Evolutionary conservation across 2,888 invertebrate genomes (phyloP), one percentile per base, ranked within the genome.

Genomic region (Xanthorhoe designata): DNA sequence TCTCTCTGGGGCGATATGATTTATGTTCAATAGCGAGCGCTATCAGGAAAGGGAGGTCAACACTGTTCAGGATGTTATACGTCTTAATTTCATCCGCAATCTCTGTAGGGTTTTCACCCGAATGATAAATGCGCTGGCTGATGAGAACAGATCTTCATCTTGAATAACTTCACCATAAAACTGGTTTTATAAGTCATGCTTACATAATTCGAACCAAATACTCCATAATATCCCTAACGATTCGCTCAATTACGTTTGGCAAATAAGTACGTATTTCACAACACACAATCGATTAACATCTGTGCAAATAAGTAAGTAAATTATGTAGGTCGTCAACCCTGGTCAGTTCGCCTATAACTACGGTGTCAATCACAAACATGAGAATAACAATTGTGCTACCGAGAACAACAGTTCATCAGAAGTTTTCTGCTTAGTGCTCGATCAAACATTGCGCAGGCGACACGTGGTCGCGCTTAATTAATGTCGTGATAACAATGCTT

Each of bases 41-140:
- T 86, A 85, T 84, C 84, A 82, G 62, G 68, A 73, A 76, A 78
- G 76, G 76, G 79, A 83, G 85, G 87, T 86, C 86, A 85, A 79
- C 78, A 77, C 73, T 80, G 78, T 78, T 84, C 85, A 89, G 85
- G 87, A 88, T 88, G 86, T 84, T 82, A 81, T 71, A 82, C 81
- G 79, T 87, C 87, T 89, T 85, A 86, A 88, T 86, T 85, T 84
- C 80, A 82, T 79, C 77, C 77, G 69, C 75, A 77, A 72, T 75
- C 75, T 71, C 71, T 61, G 59, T 66, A 71, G 75, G 76, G 74
- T 73, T 78, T 69, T 59, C 69, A 68, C 54, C 42, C 60, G 35
- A 49, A 38, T 42, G 35, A 68, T 58, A 61, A 66, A 49, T 53
- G 18, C 49, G 57, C 50, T 53, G n/a, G 38, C 2, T 7, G 32